Evolutionary conservation across 2,888 invertebrate genomes (phyloP).

Genomic region (Amphipoea lucens): DNA sequence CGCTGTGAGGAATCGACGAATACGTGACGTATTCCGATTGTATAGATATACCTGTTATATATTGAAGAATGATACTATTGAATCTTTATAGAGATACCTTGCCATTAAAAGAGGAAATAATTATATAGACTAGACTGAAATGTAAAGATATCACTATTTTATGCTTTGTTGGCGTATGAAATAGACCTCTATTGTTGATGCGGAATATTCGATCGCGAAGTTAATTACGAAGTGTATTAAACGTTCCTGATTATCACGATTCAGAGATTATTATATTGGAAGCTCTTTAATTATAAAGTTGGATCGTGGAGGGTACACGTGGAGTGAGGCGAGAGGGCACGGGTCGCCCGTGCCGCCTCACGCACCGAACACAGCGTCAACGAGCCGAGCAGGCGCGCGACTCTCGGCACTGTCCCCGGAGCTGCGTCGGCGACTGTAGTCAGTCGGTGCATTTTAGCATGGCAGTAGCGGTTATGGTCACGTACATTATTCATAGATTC

Average conservation of each 20-base stretch:
- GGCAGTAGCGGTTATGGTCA: not conserved
- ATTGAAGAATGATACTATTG: conserved; percentile 89
- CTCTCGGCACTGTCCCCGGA: not conserved
- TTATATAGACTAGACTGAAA: conserved; percentile 90
- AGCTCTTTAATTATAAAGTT: conserved; percentile 83
- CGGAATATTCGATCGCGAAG: conserved; percentile 80
- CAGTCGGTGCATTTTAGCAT: not conserved
- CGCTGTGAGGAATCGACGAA: conserved; percentile 89
- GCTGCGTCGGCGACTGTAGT: not conserved
- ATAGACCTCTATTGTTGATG: conserved; percentile 87
- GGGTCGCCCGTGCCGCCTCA: conserved; percentile 18
- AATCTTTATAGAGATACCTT: conserved; percentile 90
- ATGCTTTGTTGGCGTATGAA: conserved; percentile 90
- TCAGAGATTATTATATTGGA: conserved; percentile 81
- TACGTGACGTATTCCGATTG: conserved; percentile 87
- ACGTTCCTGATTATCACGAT: conserved; percentile 84
- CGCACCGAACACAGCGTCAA: conserved; percentile 19
- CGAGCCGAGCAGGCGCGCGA: conserved; percentile 24
- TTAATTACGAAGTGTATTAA: conserved; percentile 78
- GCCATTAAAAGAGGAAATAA: conserved; percentile 88
- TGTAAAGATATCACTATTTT: conserved; percentile 90
- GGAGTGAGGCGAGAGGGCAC: conserved; percentile 69
- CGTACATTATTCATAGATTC: not conserved
- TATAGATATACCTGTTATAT: conserved; percentile 90
- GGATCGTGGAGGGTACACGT: conserved; percentile 76